Conservation (phyloP, 1,140 invertebrate genomes). For the Meloidogyne hapla region DNA sequence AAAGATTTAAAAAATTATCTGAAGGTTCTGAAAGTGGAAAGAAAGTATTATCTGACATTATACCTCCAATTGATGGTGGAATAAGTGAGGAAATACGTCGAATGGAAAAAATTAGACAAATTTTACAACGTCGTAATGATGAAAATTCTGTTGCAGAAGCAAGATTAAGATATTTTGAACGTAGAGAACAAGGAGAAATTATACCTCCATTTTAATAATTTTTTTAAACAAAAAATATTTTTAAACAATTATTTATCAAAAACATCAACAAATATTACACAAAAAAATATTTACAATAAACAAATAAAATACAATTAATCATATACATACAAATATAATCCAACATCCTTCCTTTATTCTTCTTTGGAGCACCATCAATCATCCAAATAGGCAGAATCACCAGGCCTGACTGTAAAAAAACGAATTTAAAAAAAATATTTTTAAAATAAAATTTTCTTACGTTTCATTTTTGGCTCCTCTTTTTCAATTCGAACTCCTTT, state of each 20-base stretch:
- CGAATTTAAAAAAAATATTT: neutral
- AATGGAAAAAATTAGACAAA: slow-evolving; percentile 31
- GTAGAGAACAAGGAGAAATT: slow-evolving; percentile 24
- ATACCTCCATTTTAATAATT: slow-evolving; percentile 1
- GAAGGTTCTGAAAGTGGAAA: neutral
- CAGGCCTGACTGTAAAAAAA: slow-evolving; percentile 1
- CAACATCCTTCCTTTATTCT: too few relatives aligned
- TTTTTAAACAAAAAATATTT: neutral
- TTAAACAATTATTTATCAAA: too few relatives aligned
- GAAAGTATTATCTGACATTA: neutral
- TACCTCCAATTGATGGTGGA: neutral
- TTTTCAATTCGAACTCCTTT: neutral
- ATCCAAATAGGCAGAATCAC: slow-evolving; percentile 4
- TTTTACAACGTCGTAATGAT: slow-evolving; percentile 25
- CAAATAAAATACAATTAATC: too few relatives aligned
- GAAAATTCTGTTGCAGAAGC: slow-evolving; percentile 19
- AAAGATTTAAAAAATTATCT: slow-evolving; percentile 9
- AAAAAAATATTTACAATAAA: too few relatives aligned
- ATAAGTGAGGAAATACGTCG: neutral
- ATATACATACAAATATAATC: too few relatives aligned
- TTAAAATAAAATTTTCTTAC: neutral
- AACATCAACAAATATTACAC: too few relatives aligned
- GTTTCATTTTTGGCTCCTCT: neutral
- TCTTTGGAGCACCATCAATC: neutral
- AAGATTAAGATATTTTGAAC: slow-evolving; percentile 31